Evolutionary conservation across 2,797 vertebrate species (phyloP).

Genomic region (Brachymystax lenok): DNA sequence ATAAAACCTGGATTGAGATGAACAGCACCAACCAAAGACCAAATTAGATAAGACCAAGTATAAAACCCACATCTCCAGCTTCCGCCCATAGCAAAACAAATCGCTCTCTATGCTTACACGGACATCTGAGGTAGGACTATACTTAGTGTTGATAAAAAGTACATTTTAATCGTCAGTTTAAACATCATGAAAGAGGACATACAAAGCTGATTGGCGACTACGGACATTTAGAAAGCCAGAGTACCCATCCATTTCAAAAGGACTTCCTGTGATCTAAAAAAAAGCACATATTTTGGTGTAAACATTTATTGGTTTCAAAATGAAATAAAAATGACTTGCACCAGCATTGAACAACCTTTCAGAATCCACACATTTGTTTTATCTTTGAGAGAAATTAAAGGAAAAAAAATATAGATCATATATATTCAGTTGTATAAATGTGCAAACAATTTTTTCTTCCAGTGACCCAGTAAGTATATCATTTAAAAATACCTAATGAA

Average conservation of each 20-base stretch:
- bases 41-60: constrained; percentile 24
- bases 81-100: not conserved
- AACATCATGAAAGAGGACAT: constrained; percentile 17
- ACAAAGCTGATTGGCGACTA: not conserved
- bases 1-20: constrained; percentile 50
- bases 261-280: constrained; percentile 19
- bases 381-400: constrained; percentile 62
- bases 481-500: constrained; percentile 81
- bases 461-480: constrained; percentile 80
- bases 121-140: constrained; percentile 7
- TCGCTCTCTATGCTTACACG: not conserved
- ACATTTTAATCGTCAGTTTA: constrained; percentile 26
- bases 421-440: constrained; percentile 78
- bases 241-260: not conserved
- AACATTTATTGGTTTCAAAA: constrained; percentile 90
- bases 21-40: constrained; percentile 35
- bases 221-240: not conserved
- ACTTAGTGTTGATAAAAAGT: constrained; percentile 22
- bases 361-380: constrained; percentile 78
- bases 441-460: constrained; percentile 79
- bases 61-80: not conserved
- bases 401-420: constrained; percentile 45
- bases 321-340: constrained; percentile 83
- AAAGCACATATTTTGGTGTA: constrained; percentile 67
- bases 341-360: constrained; percentile 87